Evolutionary conservation across 2,888 invertebrate species (phyloP).

Genomic region (Trypoxylon attenuatum): DNA sequence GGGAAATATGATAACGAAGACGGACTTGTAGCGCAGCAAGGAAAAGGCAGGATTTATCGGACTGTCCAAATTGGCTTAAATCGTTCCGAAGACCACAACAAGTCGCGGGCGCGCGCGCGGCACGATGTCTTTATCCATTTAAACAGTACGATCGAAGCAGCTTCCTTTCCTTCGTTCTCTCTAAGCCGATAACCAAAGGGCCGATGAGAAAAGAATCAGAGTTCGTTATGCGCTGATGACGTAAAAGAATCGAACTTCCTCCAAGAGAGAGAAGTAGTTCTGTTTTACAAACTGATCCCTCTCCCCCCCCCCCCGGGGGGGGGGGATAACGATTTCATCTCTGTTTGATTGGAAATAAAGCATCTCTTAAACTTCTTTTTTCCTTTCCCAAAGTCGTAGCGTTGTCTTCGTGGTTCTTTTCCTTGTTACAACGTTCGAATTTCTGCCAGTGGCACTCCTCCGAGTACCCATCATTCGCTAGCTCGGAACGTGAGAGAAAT

Average conservation of each 20-base stretch:
- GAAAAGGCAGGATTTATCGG: slow-evolving; percentile 39
- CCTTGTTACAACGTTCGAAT: too few relatives aligned
- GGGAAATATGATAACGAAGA: slow-evolving; percentile 1
- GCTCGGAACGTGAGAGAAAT: too few relatives aligned
- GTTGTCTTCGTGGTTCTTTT: too few relatives aligned
- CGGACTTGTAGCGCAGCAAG: neutral
- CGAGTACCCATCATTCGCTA: too few relatives aligned
- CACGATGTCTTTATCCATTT: slow-evolving; percentile 58
- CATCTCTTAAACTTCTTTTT: too few relatives aligned
- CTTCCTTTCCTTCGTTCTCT: slow-evolving; percentile 8
- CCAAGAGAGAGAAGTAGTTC: too few relatives aligned
- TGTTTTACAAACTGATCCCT: too few relatives aligned
- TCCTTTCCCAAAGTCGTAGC: too few relatives aligned
- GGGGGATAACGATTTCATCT: neutral
- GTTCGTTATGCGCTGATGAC: slow-evolving; percentile 15
- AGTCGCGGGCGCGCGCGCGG: slow-evolving; percentile 28
- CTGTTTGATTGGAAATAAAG: neutral
- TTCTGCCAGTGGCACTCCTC: too few relatives aligned
- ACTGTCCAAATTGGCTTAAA: slow-evolving; percentile 61
- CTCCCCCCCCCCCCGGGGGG: too few relatives aligned
- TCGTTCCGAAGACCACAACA: slow-evolving; percentile 46
- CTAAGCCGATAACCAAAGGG: slow-evolving; percentile 12
- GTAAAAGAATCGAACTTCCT: slow-evolving; percentile 29
- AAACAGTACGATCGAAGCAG: slow-evolving; percentile 27
- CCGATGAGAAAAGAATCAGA: slow-evolving; percentile 13